Conservation (phyloP, 2,113 vertebrate species). For the Thalassoma bifasciatum region DNA sequence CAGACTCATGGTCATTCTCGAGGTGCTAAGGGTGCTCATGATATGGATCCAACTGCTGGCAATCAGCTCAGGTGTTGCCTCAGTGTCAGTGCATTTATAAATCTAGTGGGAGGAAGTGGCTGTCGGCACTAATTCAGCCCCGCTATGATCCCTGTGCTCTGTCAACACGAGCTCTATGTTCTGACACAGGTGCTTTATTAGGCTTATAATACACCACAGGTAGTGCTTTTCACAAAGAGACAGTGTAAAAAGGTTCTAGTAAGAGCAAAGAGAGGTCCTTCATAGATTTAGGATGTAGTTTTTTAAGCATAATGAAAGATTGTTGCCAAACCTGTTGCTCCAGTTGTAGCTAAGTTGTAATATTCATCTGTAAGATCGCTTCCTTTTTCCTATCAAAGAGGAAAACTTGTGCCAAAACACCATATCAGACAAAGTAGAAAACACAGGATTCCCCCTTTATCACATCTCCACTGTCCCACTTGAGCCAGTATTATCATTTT, state of each 20-base stretch:
- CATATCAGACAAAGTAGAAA: slow-evolving; percentile 21
- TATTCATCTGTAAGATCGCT: neutral
- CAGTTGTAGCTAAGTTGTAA: neutral
- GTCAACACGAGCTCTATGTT: slow-evolving; percentile 75
- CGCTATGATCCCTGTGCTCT: slow-evolving; percentile 62
- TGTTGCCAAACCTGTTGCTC: slow-evolving; percentile 20
- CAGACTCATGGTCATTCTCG: slow-evolving; percentile 21
- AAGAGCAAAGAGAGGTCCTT: slow-evolving; percentile 28
- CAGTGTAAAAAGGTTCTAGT: slow-evolving; percentile 45
- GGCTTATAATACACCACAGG: slow-evolving; percentile 63
- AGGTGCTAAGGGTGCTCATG: slow-evolving; percentile 23
- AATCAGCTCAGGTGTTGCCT: slow-evolving; percentile 65
- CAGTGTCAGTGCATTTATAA: slow-evolving; percentile 58
- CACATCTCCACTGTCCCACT: slow-evolving; percentile 37
- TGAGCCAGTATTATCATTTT: slow-evolving; percentile 60
- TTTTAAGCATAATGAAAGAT: slow-evolving; percentile 23
- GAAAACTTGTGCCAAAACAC: slow-evolving; percentile 3
- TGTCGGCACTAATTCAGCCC: slow-evolving; percentile 73
- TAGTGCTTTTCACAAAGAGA: slow-evolving; percentile 53
- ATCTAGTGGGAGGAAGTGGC: slow-evolving; percentile 71
- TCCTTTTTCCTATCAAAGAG: neutral
- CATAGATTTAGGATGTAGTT: slow-evolving; percentile 17
- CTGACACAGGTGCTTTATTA: slow-evolving; percentile 74
- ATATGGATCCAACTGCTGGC: slow-evolving; percentile 38
- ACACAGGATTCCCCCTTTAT: slow-evolving; percentile 15